phyloP scores from a whole-genome alignment of 2,888 invertebrate species.

The Andrena fulva region DNA sequence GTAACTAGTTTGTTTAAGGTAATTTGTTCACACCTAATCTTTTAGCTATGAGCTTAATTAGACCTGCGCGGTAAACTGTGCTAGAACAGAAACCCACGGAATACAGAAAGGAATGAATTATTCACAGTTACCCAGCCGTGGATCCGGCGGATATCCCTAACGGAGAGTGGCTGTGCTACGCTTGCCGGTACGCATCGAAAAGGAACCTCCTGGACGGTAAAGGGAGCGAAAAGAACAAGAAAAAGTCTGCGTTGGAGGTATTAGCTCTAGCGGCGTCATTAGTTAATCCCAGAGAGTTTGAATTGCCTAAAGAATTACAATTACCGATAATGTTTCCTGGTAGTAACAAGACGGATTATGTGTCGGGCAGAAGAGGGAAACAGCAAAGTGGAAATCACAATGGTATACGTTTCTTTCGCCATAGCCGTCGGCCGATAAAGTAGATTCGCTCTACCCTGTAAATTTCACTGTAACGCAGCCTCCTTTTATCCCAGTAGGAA shows the following conservation, averaged over 20 bases:
- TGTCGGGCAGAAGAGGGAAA: conserved; percentile 79
- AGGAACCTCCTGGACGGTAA: conserved; percentile 73
- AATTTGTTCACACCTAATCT: not conserved
- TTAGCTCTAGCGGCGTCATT: conserved; percentile 93
- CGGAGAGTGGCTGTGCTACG: conserved; percentile 96
- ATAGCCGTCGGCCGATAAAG: not conserved
- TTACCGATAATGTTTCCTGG: conserved; percentile 93
- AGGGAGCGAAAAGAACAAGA: conserved; percentile 74
- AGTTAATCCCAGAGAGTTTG: conserved; percentile 96
- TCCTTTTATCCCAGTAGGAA: conserved; percentile 76
- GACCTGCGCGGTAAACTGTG: not conserved
- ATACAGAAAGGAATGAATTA: conserved; percentile 10
- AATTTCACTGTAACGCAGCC: conserved; percentile 12
- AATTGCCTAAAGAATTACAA: conserved; percentile 92
- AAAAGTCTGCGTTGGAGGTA: conserved; percentile 89
- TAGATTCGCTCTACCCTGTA: not conserved
- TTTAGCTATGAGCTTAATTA: too few relatives aligned
- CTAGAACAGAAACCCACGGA: not conserved
- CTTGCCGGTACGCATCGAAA: conserved; percentile 88
- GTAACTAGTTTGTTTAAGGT: not conserved
- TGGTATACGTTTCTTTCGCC: conserved; percentile 64
- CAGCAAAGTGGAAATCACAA: conserved; percentile 75
- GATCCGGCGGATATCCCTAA: conserved; percentile 95
- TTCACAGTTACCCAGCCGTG: conserved; percentile 94
- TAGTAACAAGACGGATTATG: conserved; percentile 89